phyloP scores from a whole-genome alignment of 2,888 invertebrate genomes.

The Limnephilus marmoratus region DNA sequence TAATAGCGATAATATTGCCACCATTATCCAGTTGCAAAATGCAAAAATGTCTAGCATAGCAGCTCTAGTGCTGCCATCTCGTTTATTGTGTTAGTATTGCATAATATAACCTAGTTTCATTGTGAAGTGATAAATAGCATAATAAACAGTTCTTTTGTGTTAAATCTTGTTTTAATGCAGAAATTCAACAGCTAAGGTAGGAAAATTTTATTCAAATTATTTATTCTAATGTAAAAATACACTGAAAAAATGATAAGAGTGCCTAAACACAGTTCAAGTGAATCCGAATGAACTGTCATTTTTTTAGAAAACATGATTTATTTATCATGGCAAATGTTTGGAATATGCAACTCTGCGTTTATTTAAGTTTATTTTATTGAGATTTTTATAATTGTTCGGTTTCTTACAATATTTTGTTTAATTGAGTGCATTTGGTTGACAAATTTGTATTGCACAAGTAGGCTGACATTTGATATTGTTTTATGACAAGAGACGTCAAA shows the following conservation, averaged over 20 bases:
- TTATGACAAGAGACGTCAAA: conserved; percentile 12
- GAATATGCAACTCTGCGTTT: not conserved
- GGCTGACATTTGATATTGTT: conserved; percentile 35
- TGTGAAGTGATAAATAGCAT: conserved; percentile 49
- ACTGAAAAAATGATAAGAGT: not conserved
- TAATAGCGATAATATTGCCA: not conserved
- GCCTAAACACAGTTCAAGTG: not conserved
- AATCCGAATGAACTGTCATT: conserved; percentile 52
- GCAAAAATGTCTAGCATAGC: conserved; percentile 15
- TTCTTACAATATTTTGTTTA: not conserved
- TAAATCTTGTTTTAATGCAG: conserved; percentile 53
- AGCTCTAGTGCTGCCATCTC: conserved; percentile 61
- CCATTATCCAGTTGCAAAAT: conserved; percentile 18
- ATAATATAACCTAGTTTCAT: conserved; percentile 63
- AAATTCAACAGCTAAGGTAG: conserved; percentile 56
- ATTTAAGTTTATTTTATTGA: not conserved
- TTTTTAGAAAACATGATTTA: conserved; percentile 59
- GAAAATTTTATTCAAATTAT: conserved; percentile 32
- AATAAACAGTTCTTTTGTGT: conserved; percentile 55
- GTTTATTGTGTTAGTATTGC: conserved; percentile 61
- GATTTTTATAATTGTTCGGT: not conserved
- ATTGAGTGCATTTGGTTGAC: not conserved
- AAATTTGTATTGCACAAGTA: conserved; percentile 37
- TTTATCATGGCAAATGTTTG: conserved; percentile 37
- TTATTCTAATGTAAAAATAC: not conserved